Base-by-base conservation (phyloP, 1,140 invertebrate species). In the Carposina sasakii region DNA sequence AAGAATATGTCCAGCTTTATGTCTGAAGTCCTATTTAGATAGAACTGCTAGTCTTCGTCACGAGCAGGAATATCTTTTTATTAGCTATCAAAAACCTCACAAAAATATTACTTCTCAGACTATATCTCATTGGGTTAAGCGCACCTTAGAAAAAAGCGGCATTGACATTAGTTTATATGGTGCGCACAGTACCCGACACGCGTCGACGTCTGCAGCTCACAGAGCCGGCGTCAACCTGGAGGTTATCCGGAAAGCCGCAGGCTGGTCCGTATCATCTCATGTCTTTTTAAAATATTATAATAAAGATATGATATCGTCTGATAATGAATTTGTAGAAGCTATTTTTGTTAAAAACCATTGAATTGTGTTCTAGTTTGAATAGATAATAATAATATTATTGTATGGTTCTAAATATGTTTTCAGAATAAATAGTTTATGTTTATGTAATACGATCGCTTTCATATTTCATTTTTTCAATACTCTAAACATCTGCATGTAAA, bases 111-210 rank as follows among this genome's bases (percentile, higher is more conserved):
- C 12, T 16, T 34, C 33, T 15, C 13, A 34, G 15, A 34, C 2
- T 13, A 13, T 34, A 13, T 16, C 13, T 16, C 10, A 16, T 13
- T 33, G 42, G 42, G 26, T 44, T 15, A 30, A 30, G 19, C 9
- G 31, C 17, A 30, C n/a, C 13, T 20, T 33, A 30, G 8, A 10
- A 10, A n/a, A 15, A 5, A 19, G 17, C 26, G 24, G 24, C 22
- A 41, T 41, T 13, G 39, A 41, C 22, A 40, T 19, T 10, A 13
- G 3, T 5, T 13, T 21, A 22, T 41, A 23, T 23, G 24, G 12
- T 41, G 20, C 39, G 12, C 39, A 41, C 16, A 23, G 39, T 16
- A 41, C 39, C 15, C 12, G 39, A 23, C 37, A 40, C 24, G 39
- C 39, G 5, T 22, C 39, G 12, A 22, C 37, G 3, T 33, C 30